Evolutionary conservation across 64 coral and sea anemone species (phyloP).

Genomic region (Astreopora myriophthalma): DNA sequence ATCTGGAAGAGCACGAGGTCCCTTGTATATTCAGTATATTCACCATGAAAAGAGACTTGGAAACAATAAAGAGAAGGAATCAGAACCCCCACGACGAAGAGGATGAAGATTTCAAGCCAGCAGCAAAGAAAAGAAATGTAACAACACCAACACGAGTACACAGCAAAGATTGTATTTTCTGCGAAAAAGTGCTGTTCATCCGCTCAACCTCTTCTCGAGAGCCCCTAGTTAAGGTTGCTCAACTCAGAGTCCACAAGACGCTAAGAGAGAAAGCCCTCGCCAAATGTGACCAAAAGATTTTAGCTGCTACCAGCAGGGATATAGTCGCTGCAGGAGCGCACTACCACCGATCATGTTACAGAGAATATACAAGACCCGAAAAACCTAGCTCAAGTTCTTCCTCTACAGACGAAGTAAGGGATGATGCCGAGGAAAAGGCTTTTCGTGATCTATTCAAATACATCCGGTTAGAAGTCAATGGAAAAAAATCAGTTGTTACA

Average conservation of each 20-base stretch:
- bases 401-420: neutral
- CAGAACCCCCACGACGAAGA: neutral
- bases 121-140: no score
- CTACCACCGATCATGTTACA: conserved; percentile 4
- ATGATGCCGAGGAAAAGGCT: conserved; percentile 5
- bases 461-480: neutral
- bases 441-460: neutral
- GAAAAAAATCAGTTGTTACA: conserved; percentile 5
- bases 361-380: neutral
- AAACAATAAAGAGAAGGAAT: conserved; percentile 38
- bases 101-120: neutral
- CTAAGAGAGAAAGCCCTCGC: conserved; percentile 20
- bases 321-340: conserved; percentile 42
- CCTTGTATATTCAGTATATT: conserved; percentile 28
- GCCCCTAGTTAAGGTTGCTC: neutral
- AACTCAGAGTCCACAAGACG: conserved; percentile 24
- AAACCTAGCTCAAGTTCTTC: neutral
- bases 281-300: conserved; percentile 51
- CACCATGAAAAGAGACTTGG: conserved; percentile 57
- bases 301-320: conserved; percentile 21
- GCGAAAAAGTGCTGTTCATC: neutral
- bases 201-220: neutral
- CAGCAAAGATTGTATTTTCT: conserved; percentile 3
- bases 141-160: neutral
- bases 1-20: conserved; percentile 29